These are phyloP conservation scores for Corythaixoides concolor DNA, from an alignment of 2,113 vertebrate species.

Conservation along the genomic window DNA sequence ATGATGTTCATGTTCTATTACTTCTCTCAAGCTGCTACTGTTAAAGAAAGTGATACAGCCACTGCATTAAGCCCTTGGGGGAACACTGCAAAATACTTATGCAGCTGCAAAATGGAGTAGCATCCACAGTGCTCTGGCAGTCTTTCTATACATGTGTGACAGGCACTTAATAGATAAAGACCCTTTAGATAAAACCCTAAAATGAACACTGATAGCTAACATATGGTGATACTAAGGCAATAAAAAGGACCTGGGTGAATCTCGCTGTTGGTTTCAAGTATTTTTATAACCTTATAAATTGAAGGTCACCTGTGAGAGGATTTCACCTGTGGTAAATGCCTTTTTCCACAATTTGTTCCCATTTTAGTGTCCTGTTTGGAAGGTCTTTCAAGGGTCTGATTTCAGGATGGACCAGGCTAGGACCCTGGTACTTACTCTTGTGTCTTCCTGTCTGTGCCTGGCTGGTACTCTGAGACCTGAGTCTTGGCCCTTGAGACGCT, in stretches of 20 bases:
- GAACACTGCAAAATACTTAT: neutral
- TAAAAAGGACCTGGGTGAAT: neutral
- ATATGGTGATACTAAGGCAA: neutral
- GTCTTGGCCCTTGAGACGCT: neutral
- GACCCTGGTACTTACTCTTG: neutral
- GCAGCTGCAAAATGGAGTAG: neutral
- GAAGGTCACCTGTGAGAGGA: neutral
- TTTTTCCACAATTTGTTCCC: neutral
- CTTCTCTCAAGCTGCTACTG: neutral
- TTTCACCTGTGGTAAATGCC: neutral
- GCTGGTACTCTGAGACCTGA: neutral
- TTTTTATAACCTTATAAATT: neutral
- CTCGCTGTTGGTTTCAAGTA: neutral
- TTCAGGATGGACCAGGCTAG: neutral
- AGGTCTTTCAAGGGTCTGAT: neutral
- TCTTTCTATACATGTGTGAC: neutral
- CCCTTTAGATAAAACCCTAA: neutral
- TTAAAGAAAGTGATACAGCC: neutral
- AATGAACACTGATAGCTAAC: neutral
- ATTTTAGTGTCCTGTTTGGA: neutral
- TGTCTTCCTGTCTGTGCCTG: neutral
- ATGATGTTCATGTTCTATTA: neutral
- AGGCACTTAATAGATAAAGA: neutral
- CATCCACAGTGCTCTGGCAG: neutral
- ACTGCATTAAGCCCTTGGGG: neutral